Evolutionary conservation across 2,888 invertebrate genomes (phyloP).

Genomic region (Drosophila mettleri): DNA sequence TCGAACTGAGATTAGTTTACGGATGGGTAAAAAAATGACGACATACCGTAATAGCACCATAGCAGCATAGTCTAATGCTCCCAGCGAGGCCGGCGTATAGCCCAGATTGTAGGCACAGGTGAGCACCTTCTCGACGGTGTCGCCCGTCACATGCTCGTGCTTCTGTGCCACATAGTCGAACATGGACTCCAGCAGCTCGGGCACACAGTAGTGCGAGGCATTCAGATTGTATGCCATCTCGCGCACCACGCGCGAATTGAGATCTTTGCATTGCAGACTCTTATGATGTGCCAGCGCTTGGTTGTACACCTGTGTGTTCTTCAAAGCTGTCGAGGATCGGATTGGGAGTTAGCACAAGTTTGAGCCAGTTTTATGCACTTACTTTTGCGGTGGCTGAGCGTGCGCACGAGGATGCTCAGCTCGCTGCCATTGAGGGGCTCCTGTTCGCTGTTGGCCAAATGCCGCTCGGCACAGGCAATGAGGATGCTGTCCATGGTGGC

Average conservation of each 20-base stretch:
- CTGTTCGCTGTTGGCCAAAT: slow-evolving; percentile 66
- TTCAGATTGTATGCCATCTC: slow-evolving; percentile 85
- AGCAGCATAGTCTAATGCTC: slow-evolving; percentile 84
- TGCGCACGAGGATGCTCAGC: slow-evolving; percentile 81
- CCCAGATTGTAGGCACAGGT: slow-evolving; percentile 86
- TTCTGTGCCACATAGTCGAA: slow-evolving; percentile 85
- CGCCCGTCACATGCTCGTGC: slow-evolving; percentile 85
- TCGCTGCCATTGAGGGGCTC: slow-evolving; percentile 68
- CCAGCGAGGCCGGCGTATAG: slow-evolving; percentile 85
- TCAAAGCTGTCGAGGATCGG: slow-evolving; percentile 75
- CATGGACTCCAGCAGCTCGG: slow-evolving; percentile 85
- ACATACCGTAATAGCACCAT: slow-evolving; percentile 85
- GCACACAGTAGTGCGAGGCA: slow-evolving; percentile 84
- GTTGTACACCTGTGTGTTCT: slow-evolving; percentile 82
- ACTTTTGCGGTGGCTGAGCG: slow-evolving; percentile 82
- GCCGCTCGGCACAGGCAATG: slow-evolving; percentile 80
- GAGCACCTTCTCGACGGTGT: slow-evolving; percentile 86
- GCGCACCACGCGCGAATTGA: slow-evolving; percentile 85
- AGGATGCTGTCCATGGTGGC: slow-evolving; percentile 79
- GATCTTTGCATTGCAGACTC: slow-evolving; percentile 67
- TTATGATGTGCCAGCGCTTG: slow-evolving; percentile 84
- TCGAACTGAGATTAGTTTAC: no score
- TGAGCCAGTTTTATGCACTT: slow-evolving; percentile 20
- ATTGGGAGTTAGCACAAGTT: neutral
- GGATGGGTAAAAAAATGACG: no score